Evolutionary conservation across 2,113 vertebrate species (phyloP), one percentile per base, ranked within the genome.

Genomic region (Nestor notabilis): DNA sequence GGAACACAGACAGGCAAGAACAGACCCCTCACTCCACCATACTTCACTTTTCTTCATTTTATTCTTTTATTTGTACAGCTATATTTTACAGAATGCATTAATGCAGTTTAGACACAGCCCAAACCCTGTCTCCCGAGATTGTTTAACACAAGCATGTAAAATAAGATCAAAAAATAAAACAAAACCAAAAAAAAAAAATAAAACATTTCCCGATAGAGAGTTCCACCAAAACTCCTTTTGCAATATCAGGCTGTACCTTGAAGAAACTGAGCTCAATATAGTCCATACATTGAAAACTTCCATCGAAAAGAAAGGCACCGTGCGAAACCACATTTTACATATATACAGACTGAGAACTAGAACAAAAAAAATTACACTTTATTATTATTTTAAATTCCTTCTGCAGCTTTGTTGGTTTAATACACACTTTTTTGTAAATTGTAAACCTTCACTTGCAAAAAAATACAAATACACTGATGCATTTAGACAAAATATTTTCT

Each of bases 11-110:
- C 20, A 46, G 79, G 52, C 52, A 95, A 90, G 60, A 94, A 97
- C 44, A 95, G 66, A 92, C 20, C 44, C 43, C n/a, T 89, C 81
- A 91, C 81, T 80, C 94, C 92, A 79, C 25, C 77, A 41, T 72
- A 76, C 7, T 5, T 93, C 89, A 97, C 96, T 98, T 98, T 98
- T 98, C 97, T 98, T 98, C 98, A 92, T 98, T 99, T 99, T 99
- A 99, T 99, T 99, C 93, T 99, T 99, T 99, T 99, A 99, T 99
- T 99, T 99, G 98, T 99, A 99, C 99, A 99, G 99, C 98, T 99
- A 99, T 98, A 99, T 99, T 99, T 98, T 99, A 99, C 99, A 98
- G 97, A 99, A 99, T 60, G 98, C 98, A 87, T 98, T 98, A 99
- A 99, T 99, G 99, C 98, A 98, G 98, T 99, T 99, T 98, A 98